Conservation (phyloP, 2,888 invertebrate genomes). For the Cryptus armator region DNA sequence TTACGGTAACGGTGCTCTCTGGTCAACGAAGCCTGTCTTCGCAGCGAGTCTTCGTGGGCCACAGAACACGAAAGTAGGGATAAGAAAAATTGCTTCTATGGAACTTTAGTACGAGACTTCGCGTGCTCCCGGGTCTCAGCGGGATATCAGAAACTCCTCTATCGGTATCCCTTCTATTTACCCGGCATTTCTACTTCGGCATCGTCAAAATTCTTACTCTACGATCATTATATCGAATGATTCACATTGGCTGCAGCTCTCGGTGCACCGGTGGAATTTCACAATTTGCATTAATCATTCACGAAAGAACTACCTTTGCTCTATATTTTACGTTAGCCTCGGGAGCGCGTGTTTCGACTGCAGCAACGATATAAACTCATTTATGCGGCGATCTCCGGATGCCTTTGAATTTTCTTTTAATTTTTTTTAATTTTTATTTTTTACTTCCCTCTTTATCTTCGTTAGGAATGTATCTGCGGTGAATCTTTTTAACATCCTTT, state of each 20-base stretch:
- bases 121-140: conserved; percentile 26
- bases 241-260: conserved; percentile 51
- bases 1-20: conserved; percentile 76
- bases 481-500: conserved; percentile 8
- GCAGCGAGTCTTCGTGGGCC: conserved; percentile 49
- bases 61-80: conserved; percentile 54
- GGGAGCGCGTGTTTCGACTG: not conserved
- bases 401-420: not conserved
- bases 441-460: not conserved
- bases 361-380: conserved; percentile 10
- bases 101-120: conserved; percentile 30
- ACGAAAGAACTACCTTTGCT: conserved; percentile 5
- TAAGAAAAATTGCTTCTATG: conserved; percentile 53
- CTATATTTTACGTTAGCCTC: not conserved
- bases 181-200: conserved; percentile 12
- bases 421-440: not conserved
- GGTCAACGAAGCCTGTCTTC: conserved; percentile 73
- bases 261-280: conserved; percentile 57
- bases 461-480: conserved; percentile 1
- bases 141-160: not conserved
- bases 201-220: conserved; percentile 60
- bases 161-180: not conserved
- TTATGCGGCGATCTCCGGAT: conserved; percentile 11
- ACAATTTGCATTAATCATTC: conserved; percentile 62
- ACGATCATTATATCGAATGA: conserved; percentile 61